Evolutionary conservation across 1,140 invertebrate genomes (phyloP).

Genomic region (Venturia canescens): DNA sequence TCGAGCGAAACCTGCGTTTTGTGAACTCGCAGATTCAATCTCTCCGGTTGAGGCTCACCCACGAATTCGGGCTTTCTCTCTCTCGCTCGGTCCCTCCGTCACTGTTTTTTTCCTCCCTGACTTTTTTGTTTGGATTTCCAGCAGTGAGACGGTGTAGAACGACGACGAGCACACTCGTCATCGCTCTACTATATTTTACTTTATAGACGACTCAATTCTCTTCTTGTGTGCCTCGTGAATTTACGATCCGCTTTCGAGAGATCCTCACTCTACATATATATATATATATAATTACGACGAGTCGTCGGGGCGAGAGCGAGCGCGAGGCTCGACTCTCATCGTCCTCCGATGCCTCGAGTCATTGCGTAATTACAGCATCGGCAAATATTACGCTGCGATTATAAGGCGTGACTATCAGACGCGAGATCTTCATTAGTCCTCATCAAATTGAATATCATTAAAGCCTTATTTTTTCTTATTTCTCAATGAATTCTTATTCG

Average conservation of each 20-base stretch:
- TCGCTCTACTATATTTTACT: constrained; percentile 6
- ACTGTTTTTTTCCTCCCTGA: neutral
- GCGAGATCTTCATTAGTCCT: neutral
- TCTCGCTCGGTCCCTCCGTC: neutral
- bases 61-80: neutral
- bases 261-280: neutral
- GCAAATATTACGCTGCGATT: neutral
- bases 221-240: neutral
- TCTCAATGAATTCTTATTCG: too few relatives aligned
- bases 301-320: neutral
- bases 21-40: constrained; percentile 35
- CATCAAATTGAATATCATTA: neutral
- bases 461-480: too few relatives aligned
- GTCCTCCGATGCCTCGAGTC: neutral
- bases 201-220: constrained; percentile 24
- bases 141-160: constrained; percentile 4
- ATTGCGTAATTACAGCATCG: constrained; percentile 4
- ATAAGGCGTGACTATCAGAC: neutral
- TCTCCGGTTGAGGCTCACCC: constrained; percentile 11
- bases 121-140: neutral
- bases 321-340: neutral
- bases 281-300: neutral
- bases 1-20: constrained; percentile 15
- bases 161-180: constrained; percentile 14
- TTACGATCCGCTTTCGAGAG: neutral